Percentiles rank a stretch among this genome's conserved stretches.
These are phyloP conservation scores for Diogma glabrata DNA, from an alignment of 2,888 invertebrate species.

Conservation along the genomic window DNA sequence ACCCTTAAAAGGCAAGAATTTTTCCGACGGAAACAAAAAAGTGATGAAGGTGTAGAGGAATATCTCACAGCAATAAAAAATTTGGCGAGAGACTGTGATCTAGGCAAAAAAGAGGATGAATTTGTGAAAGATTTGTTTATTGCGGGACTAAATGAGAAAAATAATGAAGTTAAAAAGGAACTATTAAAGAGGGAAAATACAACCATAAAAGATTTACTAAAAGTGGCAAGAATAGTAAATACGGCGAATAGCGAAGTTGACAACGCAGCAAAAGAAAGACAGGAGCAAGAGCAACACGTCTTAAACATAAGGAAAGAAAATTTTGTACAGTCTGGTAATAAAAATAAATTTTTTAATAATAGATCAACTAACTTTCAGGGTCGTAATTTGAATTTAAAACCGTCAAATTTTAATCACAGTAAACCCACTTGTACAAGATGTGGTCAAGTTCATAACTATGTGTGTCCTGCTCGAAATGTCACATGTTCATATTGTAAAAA, in stretches of 20 bases:
- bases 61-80: background rate
- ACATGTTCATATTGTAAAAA: background rate
- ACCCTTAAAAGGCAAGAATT: background rate
- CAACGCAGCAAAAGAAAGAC: background rate
- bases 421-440: background rate
- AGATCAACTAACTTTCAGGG: background rate
- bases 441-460: background rate
- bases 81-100: background rate
- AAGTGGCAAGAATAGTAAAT: background rate
- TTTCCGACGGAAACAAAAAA: background rate
- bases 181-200: background rate
- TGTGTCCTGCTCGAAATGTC: background rate
- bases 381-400: background rate
- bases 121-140: background rate
- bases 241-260: background rate
- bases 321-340: background rate
- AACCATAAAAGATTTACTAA: background rate
- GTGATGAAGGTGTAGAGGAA: background rate
- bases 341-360: background rate
- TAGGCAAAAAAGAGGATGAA: background rate
- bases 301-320: background rate
- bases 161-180: background rate
- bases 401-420: background rate
- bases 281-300: background rate
- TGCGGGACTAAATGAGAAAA: no score